These are phyloP conservation scores for Drosophila lacteicornis DNA, from an alignment of 1,140 invertebrate species.

Conservation along the genomic window DNA sequence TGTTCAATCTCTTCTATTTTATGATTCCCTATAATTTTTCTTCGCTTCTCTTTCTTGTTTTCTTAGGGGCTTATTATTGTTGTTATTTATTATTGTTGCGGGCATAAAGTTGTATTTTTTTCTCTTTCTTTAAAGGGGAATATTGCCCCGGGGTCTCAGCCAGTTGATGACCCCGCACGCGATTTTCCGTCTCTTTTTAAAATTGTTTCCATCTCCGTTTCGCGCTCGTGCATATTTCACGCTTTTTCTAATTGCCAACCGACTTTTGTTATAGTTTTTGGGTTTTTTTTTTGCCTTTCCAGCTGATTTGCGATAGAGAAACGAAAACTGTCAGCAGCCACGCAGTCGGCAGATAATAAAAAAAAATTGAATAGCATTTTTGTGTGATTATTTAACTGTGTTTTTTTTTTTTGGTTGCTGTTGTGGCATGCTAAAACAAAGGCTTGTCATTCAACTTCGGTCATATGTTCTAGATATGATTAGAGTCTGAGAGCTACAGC, in stretches of 20 bases:
- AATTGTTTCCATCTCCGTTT: constrained; percentile 1
- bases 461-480: constrained; percentile 61
- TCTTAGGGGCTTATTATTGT: constrained; percentile 54
- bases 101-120: constrained; percentile 51
- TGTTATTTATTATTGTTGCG: constrained; percentile 73
- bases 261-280: constrained; percentile 50
- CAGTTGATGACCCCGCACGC: constrained; percentile 78
- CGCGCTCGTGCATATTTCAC: constrained; percentile 62
- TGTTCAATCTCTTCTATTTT: constrained; percentile 63
- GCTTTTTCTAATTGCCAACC: constrained; percentile 64
- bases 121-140: constrained; percentile 23
- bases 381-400: constrained; percentile 66
- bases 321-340: constrained; percentile 56
- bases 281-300: constrained; percentile 19
- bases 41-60: constrained; percentile 40
- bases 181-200: constrained; percentile 37
- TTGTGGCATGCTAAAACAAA: constrained; percentile 66
- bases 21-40: constrained; percentile 27
- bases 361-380: constrained; percentile 62
- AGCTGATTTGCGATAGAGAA: constrained; percentile 70
- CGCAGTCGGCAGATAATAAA: constrained; percentile 63
- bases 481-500: constrained; percentile 1
- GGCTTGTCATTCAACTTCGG: constrained; percentile 42
- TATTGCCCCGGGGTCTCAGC: constrained; percentile 19
- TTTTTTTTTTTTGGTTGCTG: constrained; percentile 20